Evolutionary conservation across 2,797 vertebrate genomes (phyloP).

Genomic region (Enteromius thamalakanensis): DNA sequence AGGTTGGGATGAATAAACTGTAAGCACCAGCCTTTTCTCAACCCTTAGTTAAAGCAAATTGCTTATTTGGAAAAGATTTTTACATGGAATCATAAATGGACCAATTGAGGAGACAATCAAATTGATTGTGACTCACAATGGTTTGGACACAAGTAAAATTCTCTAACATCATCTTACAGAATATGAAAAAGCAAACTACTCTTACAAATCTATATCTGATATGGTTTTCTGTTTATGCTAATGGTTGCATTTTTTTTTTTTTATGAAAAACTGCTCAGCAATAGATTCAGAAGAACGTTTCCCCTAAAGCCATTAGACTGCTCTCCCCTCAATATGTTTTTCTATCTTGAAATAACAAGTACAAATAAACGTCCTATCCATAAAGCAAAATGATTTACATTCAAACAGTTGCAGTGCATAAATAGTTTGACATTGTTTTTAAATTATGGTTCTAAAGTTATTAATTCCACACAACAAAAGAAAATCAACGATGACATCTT

Average conservation of each 20-base stretch:
- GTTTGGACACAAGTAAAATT: not conserved
- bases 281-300: slow-evolving; percentile 29
- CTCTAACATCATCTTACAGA: slow-evolving; percentile 1
- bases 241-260: not conserved
- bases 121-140: not conserved
- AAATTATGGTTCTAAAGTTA: slow-evolving; percentile 33
- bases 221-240: slow-evolving; percentile 6
- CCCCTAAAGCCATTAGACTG: slow-evolving; percentile 59
- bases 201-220: slow-evolving; percentile 10
- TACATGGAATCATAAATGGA: not conserved
- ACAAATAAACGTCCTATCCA: slow-evolving; percentile 54
- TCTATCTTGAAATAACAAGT: slow-evolving; percentile 52
- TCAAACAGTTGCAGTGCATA: slow-evolving; percentile 46
- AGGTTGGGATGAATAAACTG: not conserved
- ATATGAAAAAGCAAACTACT: slow-evolving; percentile 15
- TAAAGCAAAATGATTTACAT: slow-evolving; percentile 64
- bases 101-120: not conserved
- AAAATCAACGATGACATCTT: slow-evolving; percentile 43
- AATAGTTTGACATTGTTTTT: slow-evolving; percentile 63
- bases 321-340: slow-evolving; percentile 53
- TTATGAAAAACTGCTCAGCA: slow-evolving; percentile 31
- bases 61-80: not conserved
- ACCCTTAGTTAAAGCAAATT: not conserved
- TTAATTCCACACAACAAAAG: not conserved
- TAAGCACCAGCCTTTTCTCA: not conserved